A percentile compares a stretch with the other conserved stretches of the same genome.
Evolutionary conservation across 2,888 invertebrate species (phyloP).

Genomic region (Clusia tigrina): DNA sequence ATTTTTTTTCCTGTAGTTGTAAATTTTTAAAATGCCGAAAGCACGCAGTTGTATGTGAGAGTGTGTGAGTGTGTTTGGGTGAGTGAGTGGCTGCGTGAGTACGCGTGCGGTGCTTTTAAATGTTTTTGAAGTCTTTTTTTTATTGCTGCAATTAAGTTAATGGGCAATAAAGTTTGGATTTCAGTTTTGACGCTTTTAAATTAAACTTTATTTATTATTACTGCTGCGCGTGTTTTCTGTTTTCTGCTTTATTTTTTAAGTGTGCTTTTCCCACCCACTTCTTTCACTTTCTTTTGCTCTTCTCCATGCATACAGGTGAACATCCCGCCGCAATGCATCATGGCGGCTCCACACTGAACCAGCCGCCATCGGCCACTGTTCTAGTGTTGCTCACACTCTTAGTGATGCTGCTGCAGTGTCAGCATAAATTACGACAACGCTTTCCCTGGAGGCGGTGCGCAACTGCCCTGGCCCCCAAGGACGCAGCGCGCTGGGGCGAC

Average conservation of each 20-base stretch:
- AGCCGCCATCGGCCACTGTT: conserved; percentile 46
- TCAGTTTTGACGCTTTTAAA: too few relatives aligned
- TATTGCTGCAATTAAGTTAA: conserved; percentile 48
- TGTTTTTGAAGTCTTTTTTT: conserved; percentile 39
- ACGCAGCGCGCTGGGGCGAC: neutral
- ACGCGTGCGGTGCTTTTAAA: neutral
- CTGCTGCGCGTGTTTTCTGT: neutral
- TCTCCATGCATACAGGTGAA: conserved; percentile 73
- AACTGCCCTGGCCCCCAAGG: neutral
- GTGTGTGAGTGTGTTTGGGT: conserved; percentile 9
- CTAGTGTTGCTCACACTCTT: conserved; percentile 51
- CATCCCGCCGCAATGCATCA: conserved; percentile 89
- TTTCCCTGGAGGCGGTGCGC: conserved; percentile 45
- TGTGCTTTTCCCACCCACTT: neutral
- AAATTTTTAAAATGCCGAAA: neutral
- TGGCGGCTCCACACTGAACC: conserved; percentile 64
- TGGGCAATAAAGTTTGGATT: conserved; percentile 47
- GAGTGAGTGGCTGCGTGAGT: neutral
- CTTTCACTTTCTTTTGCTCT: conserved; percentile 1
- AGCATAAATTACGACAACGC: conserved; percentile 37
- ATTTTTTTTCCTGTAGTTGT: neutral
- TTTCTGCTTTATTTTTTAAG: neutral
- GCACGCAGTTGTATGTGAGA: neutral
- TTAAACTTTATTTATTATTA: conserved; percentile 1
- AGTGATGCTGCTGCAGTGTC: conserved; percentile 40